phyloP scores from a whole-genome alignment of 1,140 invertebrate species.

The Polypedilum pembai region DNA sequence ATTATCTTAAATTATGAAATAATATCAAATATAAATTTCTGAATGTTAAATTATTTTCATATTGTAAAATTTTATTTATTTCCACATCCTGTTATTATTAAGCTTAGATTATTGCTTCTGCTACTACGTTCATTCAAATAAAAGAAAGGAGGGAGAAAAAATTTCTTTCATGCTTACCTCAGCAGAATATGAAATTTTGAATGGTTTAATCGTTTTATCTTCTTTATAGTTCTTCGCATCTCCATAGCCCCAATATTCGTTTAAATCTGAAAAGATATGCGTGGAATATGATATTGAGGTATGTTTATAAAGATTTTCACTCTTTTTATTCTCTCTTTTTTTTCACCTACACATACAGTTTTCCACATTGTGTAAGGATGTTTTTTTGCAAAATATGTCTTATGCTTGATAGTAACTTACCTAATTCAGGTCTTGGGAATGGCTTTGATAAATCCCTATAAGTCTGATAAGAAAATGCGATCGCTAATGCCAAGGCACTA shows the following conservation, averaged over 20 bases:
- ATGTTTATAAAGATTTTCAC: not conserved
- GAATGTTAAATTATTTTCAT: too few species aligned
- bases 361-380: not conserved
- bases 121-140: too few species aligned
- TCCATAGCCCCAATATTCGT: conserved; percentile 40
- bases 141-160: not conserved
- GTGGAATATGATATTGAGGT: not conserved
- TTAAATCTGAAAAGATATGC: conserved; percentile 33
- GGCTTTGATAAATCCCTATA: conserved; percentile 36
- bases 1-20: too few species aligned
- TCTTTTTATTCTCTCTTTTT: not conserved
- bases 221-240: conserved; percentile 36
- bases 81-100: too few species aligned
- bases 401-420: not conserved
- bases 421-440: conserved; percentile 37
- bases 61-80: too few species aligned
- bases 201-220: conserved; percentile 35
- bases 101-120: too few species aligned
- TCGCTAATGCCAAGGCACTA: not conserved
- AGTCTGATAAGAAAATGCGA: conserved; percentile 35
- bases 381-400: not conserved
- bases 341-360: not conserved
- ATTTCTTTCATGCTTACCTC: conserved; percentile 9
- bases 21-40: too few species aligned
- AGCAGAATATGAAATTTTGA: conserved; percentile 36